Conservation (phyloP, 2,797 vertebrate species). For the Odontamblyopus lacepedii region DNA sequence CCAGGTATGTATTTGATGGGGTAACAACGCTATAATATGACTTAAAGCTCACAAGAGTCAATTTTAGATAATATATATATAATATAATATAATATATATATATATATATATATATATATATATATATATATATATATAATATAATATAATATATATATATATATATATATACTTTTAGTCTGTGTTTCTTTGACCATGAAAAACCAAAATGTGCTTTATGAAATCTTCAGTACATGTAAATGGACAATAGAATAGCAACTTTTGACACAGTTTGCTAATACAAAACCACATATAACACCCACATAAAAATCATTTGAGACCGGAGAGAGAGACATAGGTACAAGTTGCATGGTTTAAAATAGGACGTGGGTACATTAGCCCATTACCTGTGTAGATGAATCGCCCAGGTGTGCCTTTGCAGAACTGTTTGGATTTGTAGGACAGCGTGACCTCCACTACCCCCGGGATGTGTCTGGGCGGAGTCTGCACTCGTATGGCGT, state of each 20-base stretch:
- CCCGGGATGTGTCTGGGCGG: constrained; percentile 87
- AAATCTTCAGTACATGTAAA: not conserved
- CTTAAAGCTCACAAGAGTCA: too few species aligned
- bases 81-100: too few species aligned
- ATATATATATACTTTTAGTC: too few species aligned
- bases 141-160: too few species aligned
- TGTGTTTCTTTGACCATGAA: not conserved
- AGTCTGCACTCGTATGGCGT: constrained; percentile 98
- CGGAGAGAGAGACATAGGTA: not conserved
- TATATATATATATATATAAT: too few species aligned
- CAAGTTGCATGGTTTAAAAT: not conserved
- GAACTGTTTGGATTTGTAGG: constrained; percentile 99
- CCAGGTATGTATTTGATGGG: too few species aligned
- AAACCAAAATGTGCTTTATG: not conserved
- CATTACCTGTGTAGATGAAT: constrained; percentile 98
- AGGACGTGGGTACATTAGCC: constrained; percentile 11
- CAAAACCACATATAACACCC: not conserved
- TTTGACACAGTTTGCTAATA: not conserved
- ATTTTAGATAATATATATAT: too few species aligned
- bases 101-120: too few species aligned
- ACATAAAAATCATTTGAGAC: not conserved
- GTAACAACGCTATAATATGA: too few species aligned
- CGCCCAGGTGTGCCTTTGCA: constrained; percentile 98
- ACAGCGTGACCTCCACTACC: constrained; percentile 98
- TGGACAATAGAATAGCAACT: not conserved